Evolutionary conservation across 2,113 vertebrate species (phyloP).

Genomic region (Pyrgilauda ruficollis): DNA sequence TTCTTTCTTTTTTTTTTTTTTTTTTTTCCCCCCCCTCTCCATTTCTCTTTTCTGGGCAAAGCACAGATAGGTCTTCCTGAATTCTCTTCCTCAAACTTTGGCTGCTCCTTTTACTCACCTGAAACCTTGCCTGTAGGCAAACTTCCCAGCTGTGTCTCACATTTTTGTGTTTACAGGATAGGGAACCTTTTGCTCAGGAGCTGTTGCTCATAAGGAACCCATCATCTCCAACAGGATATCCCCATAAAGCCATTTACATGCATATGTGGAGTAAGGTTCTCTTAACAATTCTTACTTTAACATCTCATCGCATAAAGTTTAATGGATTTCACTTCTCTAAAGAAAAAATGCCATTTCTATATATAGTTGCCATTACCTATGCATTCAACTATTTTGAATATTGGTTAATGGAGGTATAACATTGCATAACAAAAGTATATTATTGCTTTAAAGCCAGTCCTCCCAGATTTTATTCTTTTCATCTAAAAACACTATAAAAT

Average conservation of each 20-base stretch:
- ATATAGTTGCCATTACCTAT: neutral
- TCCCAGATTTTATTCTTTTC: neutral
- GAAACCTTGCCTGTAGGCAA: neutral
- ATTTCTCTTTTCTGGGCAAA: neutral
- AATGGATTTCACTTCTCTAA: neutral
- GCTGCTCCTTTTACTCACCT: neutral
- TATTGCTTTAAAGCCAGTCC: neutral
- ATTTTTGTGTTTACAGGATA: neutral
- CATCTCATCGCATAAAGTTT: neutral
- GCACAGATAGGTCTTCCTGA: neutral
- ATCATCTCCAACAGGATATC: neutral
- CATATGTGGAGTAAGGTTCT: neutral
- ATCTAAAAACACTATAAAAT: neutral
- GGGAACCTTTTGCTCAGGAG: neutral
- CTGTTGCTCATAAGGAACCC: neutral
- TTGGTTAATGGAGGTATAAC: neutral
- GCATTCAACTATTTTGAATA: neutral
- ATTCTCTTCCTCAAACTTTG: neutral
- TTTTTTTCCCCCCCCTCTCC: accelerated
- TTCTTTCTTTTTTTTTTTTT: accelerated
- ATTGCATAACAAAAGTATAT: neutral
- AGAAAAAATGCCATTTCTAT: neutral
- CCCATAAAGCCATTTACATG: neutral
- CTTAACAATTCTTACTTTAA: neutral
- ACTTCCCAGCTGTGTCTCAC: neutral